Evolutionary conservation across 1,140 invertebrate genomes (phyloP).

Genomic region (Drosophila rhopaloa): DNA sequence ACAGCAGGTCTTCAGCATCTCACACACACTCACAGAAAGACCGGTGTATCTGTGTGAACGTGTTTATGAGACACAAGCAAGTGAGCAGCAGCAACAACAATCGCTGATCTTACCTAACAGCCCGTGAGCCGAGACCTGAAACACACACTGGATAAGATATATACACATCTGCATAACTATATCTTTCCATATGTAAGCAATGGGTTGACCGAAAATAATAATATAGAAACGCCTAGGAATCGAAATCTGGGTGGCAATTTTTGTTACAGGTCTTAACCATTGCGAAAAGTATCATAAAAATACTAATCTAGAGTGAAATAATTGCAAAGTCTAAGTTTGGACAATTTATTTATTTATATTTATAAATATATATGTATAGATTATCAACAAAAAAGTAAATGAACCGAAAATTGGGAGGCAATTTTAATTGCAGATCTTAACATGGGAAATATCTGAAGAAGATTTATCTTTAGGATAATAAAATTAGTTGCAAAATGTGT

Average conservation of each 20-base stretch:
- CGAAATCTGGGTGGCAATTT: background rate
- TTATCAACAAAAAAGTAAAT: too few relatives aligned
- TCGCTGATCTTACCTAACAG: conserved; percentile 74
- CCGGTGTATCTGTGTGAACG: conserved; percentile 55
- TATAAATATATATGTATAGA: too few relatives aligned
- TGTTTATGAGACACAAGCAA: conserved; percentile 71
- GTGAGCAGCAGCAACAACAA: conserved; percentile 47
- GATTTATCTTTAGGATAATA: too few relatives aligned
- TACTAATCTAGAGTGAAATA: too few relatives aligned
- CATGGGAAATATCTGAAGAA: too few relatives aligned
- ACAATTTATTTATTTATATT: too few relatives aligned
- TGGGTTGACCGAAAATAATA: background rate
- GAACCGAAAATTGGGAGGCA: background rate
- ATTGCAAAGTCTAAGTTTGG: too few relatives aligned
- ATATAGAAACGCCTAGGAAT: background rate
- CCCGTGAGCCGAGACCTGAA: conserved; percentile 49
- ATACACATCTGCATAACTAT: conserved; percentile 22
- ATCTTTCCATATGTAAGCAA: conserved; percentile 12
- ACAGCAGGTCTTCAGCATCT: conserved; percentile 75
- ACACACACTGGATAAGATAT: conserved; percentile 17
- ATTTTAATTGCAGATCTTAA: background rate
- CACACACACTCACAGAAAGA: conserved; percentile 27
- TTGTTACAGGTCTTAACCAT: too few relatives aligned
- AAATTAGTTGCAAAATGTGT: too few relatives aligned
- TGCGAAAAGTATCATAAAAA: too few relatives aligned